Evolutionary conservation across 2,113 vertebrate species (phyloP).

Genomic region (Corythoichthys intestinalis): DNA sequence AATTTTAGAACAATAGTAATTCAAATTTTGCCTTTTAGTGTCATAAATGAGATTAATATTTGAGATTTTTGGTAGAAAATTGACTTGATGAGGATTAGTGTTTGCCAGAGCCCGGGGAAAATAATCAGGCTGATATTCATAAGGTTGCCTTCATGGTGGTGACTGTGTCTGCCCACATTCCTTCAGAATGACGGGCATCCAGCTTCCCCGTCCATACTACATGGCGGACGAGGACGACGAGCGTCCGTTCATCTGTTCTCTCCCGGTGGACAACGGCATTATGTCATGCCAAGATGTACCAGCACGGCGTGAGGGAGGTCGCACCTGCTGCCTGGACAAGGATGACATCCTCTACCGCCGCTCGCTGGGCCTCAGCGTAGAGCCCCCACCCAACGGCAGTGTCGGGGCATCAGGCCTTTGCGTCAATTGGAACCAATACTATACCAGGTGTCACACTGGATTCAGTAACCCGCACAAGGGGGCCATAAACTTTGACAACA

Average conservation of each 20-base stretch:
- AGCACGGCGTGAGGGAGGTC: conserved; percentile 81
- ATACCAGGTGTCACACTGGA: conserved; percentile 88
- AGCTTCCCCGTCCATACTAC: conserved; percentile 87
- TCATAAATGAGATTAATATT: not conserved
- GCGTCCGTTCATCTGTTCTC: conserved; percentile 95
- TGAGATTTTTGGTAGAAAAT: not conserved
- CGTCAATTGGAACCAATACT: conserved; percentile 97
- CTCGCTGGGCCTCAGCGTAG: conserved; percentile 73
- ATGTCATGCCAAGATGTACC: conserved; percentile 93
- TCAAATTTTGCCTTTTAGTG: not conserved
- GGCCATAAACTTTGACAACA: conserved; percentile 98
- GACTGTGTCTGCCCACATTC: not conserved
- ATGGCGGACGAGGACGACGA: conserved; percentile 91
- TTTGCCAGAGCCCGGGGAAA: not conserved
- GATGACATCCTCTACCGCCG: conserved; percentile 84
- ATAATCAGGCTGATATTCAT: not conserved
- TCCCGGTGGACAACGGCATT: conserved; percentile 94
- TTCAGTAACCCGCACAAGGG: conserved; percentile 92
- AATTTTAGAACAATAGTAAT: not conserved
- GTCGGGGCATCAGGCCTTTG: conserved; percentile 81
- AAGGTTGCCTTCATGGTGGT: not conserved
- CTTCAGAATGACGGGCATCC: conserved; percentile 80
- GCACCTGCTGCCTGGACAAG: conserved; percentile 88
- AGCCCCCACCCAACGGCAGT: conserved; percentile 70
- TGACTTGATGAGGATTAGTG: too few relatives aligned